Conservation (phyloP, 2,113 vertebrate species). For the Odobenus rosmarus region DNA sequence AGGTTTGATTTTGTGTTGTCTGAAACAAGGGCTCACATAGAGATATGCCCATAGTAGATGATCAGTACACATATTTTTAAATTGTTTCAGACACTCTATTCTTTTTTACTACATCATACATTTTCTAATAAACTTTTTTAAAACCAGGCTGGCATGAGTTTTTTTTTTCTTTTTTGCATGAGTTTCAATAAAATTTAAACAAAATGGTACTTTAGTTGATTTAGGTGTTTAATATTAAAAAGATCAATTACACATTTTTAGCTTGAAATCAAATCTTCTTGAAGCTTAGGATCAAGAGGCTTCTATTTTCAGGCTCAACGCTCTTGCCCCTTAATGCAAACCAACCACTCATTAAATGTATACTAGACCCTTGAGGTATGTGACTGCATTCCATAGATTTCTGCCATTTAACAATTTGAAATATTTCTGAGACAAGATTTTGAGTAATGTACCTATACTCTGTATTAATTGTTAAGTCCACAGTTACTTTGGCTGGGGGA, state of each 20-base stretch:
- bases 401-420: not conserved
- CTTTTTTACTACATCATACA: not conserved
- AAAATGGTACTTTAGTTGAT: not conserved
- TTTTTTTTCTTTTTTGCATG: not conserved
- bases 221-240: not conserved
- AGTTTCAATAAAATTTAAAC: slow-evolving; percentile 39
- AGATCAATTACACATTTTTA: not conserved
- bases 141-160: not conserved
- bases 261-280: slow-evolving; percentile 10
- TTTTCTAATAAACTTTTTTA: not conserved
- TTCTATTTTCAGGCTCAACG: not conserved
- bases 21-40: not conserved
- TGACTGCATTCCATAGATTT: not conserved
- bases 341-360: not conserved
- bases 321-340: not conserved
- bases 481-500: not conserved
- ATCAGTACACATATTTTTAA: not conserved
- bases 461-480: not conserved
- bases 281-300: not conserved
- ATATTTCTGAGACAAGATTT: not conserved
- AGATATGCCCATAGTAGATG: not conserved
- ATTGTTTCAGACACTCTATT: not conserved
- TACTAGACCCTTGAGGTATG: not conserved
- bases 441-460: not conserved
- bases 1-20: not conserved